Evolutionary conservation across 2,888 invertebrate genomes (phyloP), one percentile per base, ranked within the genome.

Genomic region (Drosophila mimetica): DNA sequence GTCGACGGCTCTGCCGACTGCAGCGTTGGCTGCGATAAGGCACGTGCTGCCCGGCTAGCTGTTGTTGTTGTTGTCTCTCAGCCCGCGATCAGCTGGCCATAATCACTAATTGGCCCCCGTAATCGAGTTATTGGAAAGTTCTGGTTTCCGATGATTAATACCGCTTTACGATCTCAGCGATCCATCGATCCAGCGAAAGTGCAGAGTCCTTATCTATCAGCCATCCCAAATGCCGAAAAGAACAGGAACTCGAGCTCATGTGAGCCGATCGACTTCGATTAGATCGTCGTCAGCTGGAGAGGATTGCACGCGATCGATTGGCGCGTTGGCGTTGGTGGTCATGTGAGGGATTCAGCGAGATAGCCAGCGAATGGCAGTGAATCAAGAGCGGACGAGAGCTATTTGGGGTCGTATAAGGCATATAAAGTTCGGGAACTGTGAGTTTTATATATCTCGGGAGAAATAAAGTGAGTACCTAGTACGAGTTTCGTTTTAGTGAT

Each of bases 11-110:
- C 18, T 28, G 16, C 32, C 25, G n/a, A 18, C 25, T 9, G 18
- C 18, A 18, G 1, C 36, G 46, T 7, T 44, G 37, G 50, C 65
- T 4, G 37, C 73, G 71, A 71, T 71, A 71, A 71, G 72, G 74
- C 73, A 73, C 73, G 74, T 66, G 73, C 72, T 53, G 51, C 36
- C 20, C 7, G 5, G 37, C 16, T 44, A 30, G 14, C 32, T 22
- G 37, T 22, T 52, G 47, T 46, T 36, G 60, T 6, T 1, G 18
- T 6, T 22, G n/a, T n/a, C n/a, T n/a, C n/a, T n/a, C n/a, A 18
- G 8, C 8, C 16, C 4, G 13, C 1, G 50, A 66, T 37, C 60
- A 48, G 52, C 34, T 66, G 52, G 39, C 42, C 41, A 34, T 28
- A 36, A 51, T 34, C 50, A 18, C 20, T 30, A 46, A 46, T 46